Conservation (phyloP, 2,113 vertebrate genomes). For the Bubo blakistoni region DNA sequence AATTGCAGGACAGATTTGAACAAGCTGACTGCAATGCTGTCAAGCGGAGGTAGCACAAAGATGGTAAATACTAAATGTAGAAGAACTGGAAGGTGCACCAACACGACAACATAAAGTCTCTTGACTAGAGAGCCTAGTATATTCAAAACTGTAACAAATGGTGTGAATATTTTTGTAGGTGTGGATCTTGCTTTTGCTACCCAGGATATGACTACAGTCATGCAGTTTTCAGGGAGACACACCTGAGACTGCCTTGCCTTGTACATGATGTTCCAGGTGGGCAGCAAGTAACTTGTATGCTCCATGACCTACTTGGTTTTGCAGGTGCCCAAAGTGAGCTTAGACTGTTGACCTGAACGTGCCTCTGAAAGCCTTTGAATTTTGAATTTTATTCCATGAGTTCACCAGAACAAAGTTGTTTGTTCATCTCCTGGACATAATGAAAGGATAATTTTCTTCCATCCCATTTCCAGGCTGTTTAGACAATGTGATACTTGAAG, state of each 20-base stretch:
- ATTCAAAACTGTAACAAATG: not conserved
- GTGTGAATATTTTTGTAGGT: not conserved
- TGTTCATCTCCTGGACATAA: not conserved
- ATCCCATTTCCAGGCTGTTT: not conserved
- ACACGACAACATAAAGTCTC: not conserved
- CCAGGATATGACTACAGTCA: not conserved
- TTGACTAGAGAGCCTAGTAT: not conserved
- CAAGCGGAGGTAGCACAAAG: not conserved
- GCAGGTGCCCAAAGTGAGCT: not conserved
- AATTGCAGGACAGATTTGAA: not conserved
- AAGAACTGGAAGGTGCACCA: not conserved
- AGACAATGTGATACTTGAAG: not conserved
- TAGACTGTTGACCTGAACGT: not conserved
- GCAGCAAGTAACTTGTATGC: not conserved
- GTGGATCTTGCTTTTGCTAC: not conserved
- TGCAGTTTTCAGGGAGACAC: not conserved
- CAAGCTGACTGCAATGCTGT: not conserved
- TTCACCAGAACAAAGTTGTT: not conserved
- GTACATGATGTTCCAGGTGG: accelerated
- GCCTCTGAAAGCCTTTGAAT: not conserved
- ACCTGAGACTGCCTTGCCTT: not conserved
- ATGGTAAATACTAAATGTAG: not conserved
- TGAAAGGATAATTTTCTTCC: not conserved
- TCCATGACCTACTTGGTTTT: not conserved
- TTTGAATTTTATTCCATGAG: not conserved